A percentile compares a stretch with the other conserved stretches of the same genome.
These are phyloP conservation scores for Perdita meconis DNA, from an alignment of 2,888 invertebrate species.

Conservation along the genomic window DNA sequence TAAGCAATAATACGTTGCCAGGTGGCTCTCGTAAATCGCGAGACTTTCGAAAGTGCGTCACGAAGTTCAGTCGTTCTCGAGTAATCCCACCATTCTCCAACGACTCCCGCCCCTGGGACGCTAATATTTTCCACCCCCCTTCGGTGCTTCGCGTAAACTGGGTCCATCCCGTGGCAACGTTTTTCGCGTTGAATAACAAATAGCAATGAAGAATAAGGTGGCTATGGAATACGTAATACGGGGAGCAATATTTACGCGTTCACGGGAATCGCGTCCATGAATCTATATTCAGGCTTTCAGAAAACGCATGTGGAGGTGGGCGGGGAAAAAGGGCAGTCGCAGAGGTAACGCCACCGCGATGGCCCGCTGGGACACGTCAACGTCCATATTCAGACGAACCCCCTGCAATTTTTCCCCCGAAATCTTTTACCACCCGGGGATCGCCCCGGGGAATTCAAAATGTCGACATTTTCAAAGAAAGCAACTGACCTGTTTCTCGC, in stretches of 20 bases:
- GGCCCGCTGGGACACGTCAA: slow-evolving; percentile 50
- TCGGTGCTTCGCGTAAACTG: slow-evolving; percentile 8
- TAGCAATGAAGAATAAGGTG: not conserved
- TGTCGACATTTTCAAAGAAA: slow-evolving; percentile 61
- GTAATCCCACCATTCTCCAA: slow-evolving; percentile 7
- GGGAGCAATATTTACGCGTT: slow-evolving; percentile 14
- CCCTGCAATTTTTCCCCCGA: slow-evolving; percentile 54
- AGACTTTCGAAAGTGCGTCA: slow-evolving; percentile 57
- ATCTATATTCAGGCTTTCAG: slow-evolving; percentile 24
- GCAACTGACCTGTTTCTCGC: slow-evolving; percentile 61
- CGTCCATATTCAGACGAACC: slow-evolving; percentile 54
- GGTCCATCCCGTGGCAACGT: not conserved
- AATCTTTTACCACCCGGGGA: slow-evolving; percentile 50
- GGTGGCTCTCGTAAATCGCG: slow-evolving; percentile 50
- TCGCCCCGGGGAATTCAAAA: slow-evolving; percentile 62
- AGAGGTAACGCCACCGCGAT: slow-evolving; percentile 29
- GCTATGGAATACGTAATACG: not conserved
- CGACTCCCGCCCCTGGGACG: not conserved
- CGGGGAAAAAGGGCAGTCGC: slow-evolving; percentile 5
- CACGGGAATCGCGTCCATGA: not conserved
- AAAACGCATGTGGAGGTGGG: slow-evolving; percentile 1
- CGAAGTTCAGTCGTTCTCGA: slow-evolving; percentile 45
- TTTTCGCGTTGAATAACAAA: slow-evolving; percentile 20
- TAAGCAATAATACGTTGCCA: slow-evolving; percentile 60
- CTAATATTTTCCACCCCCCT: slow-evolving; percentile 26